Base-by-base conservation (phyloP, 1,140 invertebrate genomes). In the Drosophila ercepeae region DNA sequence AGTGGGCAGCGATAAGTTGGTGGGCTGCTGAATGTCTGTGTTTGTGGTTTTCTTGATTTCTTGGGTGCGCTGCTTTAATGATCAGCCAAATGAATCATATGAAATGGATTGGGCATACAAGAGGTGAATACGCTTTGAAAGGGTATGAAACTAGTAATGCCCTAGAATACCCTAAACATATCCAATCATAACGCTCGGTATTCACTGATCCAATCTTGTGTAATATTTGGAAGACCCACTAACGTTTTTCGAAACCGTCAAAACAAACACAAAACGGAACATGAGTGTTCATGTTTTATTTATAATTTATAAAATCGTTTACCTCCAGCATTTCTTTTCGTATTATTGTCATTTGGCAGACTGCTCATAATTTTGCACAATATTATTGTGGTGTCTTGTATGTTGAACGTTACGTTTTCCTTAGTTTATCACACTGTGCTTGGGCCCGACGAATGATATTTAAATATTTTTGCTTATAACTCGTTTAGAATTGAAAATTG, bases 271-370 rank as follows among this genome's bases (percentile, higher is more conserved):
- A 25, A 75, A 53, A 57, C 53, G 59, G 23, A 67, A 34, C 65
- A 69, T 63, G 41, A 70, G 64, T 77, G 73, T 88, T 82, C 82
- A 86, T 82, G 82, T 88, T 86, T 86, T 86, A 86, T 86, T 86
- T 82, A 86, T 86, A 81, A 86, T 64, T 84, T 84, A 86, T 86
- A 75, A 86, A 81, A 74, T 86, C 82, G 61, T 68, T 81, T 60
- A 29, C 72, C 42, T 51, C 5, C 36, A 55, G 60, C 59, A 64
- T 74, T 67, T 74, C 49, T 52, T 39, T 46, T 54, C 41, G 49
- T 72, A 59, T 44, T 29, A 8, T 52, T 42, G 23, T 52, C 45
- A 39, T 60, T 60, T 68, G 16, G 32, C 59, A 25, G 49, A 55
- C 58, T 54, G 52, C 42, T 60, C 67, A 76, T 58, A 32, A 58